phyloP scores from a whole-genome alignment of 2,888 invertebrate species.

The Trachelus stipa region DNA sequence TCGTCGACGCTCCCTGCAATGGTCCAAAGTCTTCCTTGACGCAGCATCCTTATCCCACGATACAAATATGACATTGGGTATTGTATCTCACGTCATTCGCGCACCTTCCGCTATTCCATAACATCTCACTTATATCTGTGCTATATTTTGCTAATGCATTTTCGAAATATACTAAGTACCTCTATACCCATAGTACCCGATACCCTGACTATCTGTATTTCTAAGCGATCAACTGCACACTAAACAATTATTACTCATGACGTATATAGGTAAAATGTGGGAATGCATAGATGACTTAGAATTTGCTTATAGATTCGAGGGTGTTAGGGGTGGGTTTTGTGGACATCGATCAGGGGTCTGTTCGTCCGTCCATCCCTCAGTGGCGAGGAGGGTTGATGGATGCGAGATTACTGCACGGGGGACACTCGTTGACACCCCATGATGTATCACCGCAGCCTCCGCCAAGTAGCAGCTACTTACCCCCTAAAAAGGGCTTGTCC shows the following conservation, averaged over 20 bases:
- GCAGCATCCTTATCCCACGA: too few relatives aligned
- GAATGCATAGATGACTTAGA: neutral
- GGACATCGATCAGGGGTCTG: constrained; percentile 60
- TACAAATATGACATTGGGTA: too few relatives aligned
- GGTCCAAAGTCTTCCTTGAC: too few relatives aligned
- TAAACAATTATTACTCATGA: neutral
- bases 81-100: too few relatives aligned
- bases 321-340: constrained; percentile 9
- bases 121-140: too few relatives aligned
- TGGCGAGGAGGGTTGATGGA: constrained; percentile 58
- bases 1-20: too few relatives aligned
- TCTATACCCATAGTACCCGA: too few relatives aligned
- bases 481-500: constrained; percentile 26
- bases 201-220: neutral
- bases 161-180: too few relatives aligned
- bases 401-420: constrained; percentile 60
- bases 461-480: constrained; percentile 44
- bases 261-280: neutral
- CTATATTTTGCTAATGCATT: too few relatives aligned
- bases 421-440: constrained; percentile 58
- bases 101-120: too few relatives aligned
- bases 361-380: constrained; percentile 40
- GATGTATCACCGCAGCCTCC: constrained; percentile 47
- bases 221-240: neutral
- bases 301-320: neutral